Conservation (phyloP, 2,797 vertebrate genomes). For the Cynopterus sphinx region DNA sequence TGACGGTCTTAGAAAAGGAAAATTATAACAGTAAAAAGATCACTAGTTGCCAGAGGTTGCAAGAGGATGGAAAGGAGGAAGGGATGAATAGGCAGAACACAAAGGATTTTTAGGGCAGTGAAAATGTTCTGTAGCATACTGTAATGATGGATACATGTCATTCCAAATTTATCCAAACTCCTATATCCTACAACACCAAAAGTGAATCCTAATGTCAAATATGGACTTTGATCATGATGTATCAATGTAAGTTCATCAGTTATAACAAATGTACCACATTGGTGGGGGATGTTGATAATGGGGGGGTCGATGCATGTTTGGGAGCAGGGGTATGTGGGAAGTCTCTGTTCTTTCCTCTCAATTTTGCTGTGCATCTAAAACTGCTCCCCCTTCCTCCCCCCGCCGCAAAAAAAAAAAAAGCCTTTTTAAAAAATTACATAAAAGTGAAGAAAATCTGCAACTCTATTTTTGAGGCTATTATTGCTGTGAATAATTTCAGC, state of each 20-base stretch:
- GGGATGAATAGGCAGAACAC: background rate
- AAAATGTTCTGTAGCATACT: background rate
- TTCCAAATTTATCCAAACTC: background rate
- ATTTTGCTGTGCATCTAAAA: slow-evolving; percentile 9
- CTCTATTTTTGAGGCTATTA: slow-evolving; percentile 29
- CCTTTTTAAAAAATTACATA: background rate
- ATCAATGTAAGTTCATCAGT: background rate
- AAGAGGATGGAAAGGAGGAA: background rate
- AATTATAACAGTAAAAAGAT: background rate
- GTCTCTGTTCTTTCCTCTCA: background rate
- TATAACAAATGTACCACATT: background rate
- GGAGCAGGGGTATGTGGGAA: background rate
- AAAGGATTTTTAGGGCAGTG: background rate
- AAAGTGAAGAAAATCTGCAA: slow-evolving; percentile 36
- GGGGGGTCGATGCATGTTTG: background rate
- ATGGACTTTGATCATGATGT: background rate
- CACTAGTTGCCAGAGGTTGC: background rate
- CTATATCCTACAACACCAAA: background rate
- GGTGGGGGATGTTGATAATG: background rate
- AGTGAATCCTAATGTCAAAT: background rate
- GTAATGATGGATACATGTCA: background rate
- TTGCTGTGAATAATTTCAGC: slow-evolving; percentile 42
- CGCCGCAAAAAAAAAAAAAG: background rate
- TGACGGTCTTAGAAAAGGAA: background rate
- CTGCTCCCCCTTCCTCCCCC: background rate